Base-by-base conservation (phyloP, 2,797 vertebrate species). In the Microctenopoma stevenorrisi region DNA sequence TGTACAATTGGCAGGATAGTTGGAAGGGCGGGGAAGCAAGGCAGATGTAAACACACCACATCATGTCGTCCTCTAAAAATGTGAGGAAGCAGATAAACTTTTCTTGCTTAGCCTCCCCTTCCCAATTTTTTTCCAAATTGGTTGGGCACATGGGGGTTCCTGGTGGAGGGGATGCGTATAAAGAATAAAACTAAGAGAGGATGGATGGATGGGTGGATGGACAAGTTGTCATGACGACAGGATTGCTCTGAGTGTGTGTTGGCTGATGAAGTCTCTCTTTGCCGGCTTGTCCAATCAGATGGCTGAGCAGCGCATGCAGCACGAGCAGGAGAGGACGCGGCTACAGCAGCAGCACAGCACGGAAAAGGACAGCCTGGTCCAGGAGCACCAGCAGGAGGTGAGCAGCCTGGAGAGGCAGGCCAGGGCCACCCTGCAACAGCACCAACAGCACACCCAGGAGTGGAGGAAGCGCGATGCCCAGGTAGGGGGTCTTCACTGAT, bases 211-310 rank as follows among this genome's bases (percentile, higher is more conserved):
- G 64, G 72, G 91, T 94, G 80, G 94, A 96, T 95, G 94, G 95
- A 94, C 91, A 94, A 95, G 97, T 99, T 97, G 97, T 98, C 97
- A 98, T 98, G 97, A 97, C 96, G 95, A 98, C 97, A 94, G 93
- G 94, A 95, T 96, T 96, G 95, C 76, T 83, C 87, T 51, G 85
- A 85, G 80, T 88, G 76, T 88, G 90, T 86, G 91, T 92, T 90
- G 88, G 94, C 95, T 97, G 95, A 98, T 96, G 96, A 95, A 97
- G 96, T 97, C 95, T 97, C 89, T 95, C 94, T 94, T 90, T 86
- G 85, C 85, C 93, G 92, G 89, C 94, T 96, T 96, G 95, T 97
- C 97, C 97, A 98, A 98, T 98, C 97, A 99, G 98, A 98, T 98
- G 94, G 95, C 96, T 93, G 96, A 97, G 95, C 96, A 97, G 95